Evolutionary conservation across 2,113 vertebrate genomes (phyloP), one percentile per base, ranked within the genome.

Genomic region (Halichoeres trimaculatus): DNA sequence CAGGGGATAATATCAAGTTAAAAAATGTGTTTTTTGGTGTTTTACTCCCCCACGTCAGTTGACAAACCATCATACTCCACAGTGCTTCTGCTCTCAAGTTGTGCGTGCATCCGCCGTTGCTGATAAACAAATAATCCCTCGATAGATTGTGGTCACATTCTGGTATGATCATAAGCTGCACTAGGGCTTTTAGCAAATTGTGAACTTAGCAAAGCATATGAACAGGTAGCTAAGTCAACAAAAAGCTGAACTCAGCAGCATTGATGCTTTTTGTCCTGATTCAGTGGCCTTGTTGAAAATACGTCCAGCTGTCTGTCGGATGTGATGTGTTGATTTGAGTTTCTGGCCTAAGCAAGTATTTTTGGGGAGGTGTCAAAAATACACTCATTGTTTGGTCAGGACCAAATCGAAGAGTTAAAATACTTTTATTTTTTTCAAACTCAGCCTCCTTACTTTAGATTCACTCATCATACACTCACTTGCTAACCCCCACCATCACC

Each of bases 401-500:
- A 23, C 24, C 45, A 63, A 70, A 63, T 43, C 8, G 11, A 12
- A 53, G 22, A 57, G 47, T 62, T 59, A 55, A 45, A 19, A 19
- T 17, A 17, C 6, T 6, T 17, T 0, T 63, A 23, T 7, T 19
- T 26, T 74, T 79, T 85, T 76, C 26, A 84, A 77, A 88, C 84
- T 54, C 74, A 78, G 67, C 74, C 65, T 54, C 12, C 61, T 67
- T 69, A 66, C 45, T 59, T 48, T 75, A 81, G 43, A 68, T 50
- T 22, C 24, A 60, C 65, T 61, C 30, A 63, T 76, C 73, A 57
- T 40, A 74, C 63, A 71, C 75, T 80, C 50, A 52, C 81, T 84
- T 26, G 22, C 78, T 78, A 80, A 35, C 83, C 82, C 86, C 78
- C 81, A 69, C 74, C 76, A 1, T 82, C 61, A 50, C 72, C 66